Conservation (phyloP, 2,113 vertebrate genomes). For the Rhinolophus sinicus region DNA sequence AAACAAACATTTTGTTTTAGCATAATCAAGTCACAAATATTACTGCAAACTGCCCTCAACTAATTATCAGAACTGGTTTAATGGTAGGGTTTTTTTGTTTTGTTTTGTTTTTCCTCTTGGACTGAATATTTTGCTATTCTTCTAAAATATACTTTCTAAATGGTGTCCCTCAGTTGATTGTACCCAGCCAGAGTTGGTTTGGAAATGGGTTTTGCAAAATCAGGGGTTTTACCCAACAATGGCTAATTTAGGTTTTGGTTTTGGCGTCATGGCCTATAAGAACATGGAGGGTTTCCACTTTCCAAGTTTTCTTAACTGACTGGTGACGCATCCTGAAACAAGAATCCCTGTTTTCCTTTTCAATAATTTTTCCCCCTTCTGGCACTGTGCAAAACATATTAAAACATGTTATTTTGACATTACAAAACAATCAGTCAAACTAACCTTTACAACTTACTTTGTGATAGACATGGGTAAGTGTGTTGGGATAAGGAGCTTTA, state of each 20-base stretch:
- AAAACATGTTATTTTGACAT: neutral
- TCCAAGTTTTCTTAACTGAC: constrained; percentile 76
- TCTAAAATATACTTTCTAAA: constrained; percentile 54
- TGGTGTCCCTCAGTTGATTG: constrained; percentile 29
- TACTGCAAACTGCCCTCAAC: neutral
- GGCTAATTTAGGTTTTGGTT: constrained; percentile 72
- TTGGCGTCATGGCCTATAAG: constrained; percentile 30
- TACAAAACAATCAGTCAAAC: neutral
- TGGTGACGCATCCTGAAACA: constrained; percentile 61
- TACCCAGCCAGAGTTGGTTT: constrained; percentile 52
- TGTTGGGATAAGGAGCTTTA: neutral
- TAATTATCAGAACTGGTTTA: neutral
- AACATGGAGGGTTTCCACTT: constrained; percentile 58
- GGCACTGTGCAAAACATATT: neutral
- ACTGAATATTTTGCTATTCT: neutral
- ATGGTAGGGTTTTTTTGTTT: neutral
- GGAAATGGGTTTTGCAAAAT: constrained; percentile 71
- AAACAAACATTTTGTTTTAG: neutral
- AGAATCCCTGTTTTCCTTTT: constrained; percentile 71
- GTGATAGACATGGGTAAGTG: neutral
- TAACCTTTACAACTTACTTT: neutral
- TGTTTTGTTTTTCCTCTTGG: neutral
- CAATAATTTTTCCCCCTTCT: constrained; percentile 20
- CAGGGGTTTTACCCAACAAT: constrained; percentile 71
- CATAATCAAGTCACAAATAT: neutral